These are phyloP conservation scores for Cataglyphis rosenhaueri DNA, from an alignment of 2,888 invertebrate genomes.

Conservation along the genomic window DNA sequence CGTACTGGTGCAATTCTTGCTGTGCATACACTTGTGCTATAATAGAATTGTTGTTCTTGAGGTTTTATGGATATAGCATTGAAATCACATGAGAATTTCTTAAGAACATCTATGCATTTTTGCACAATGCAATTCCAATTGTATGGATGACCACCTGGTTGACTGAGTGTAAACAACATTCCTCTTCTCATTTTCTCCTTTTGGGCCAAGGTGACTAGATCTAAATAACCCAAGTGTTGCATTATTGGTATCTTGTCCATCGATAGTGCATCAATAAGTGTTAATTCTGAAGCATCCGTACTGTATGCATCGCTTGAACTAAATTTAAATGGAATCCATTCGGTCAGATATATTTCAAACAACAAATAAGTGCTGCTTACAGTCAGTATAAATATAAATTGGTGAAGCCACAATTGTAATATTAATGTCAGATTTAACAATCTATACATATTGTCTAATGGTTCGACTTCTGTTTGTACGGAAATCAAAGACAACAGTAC, in stretches of 20 bases:
- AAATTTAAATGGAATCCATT: slow-evolving; percentile 90
- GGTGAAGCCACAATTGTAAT: slow-evolving; percentile 90
- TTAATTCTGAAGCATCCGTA: slow-evolving; percentile 82
- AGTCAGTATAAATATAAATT: slow-evolving; percentile 89
- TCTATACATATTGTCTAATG: slow-evolving; percentile 86
- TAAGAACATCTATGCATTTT: slow-evolving; percentile 88
- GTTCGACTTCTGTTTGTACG: slow-evolving; percentile 87
- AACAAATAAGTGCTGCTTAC: slow-evolving; percentile 90
- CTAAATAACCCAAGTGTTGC: slow-evolving; percentile 92
- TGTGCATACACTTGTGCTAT: background rate
- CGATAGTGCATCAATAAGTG: slow-evolving; percentile 88
- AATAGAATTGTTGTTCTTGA: slow-evolving; percentile 59
- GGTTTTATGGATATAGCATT: slow-evolving; percentile 83
- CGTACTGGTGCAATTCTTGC: background rate
- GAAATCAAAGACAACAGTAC: slow-evolving; percentile 87
- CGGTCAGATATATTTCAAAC: slow-evolving; percentile 90
- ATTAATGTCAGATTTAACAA: slow-evolving; percentile 86
- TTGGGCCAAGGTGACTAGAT: slow-evolving; percentile 89
- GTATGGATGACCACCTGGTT: slow-evolving; percentile 95
- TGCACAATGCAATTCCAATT: slow-evolving; percentile 93
- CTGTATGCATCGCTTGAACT: slow-evolving; percentile 83
- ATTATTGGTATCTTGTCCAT: slow-evolving; percentile 89
- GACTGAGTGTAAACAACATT: slow-evolving; percentile 90
- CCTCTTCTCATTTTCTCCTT: slow-evolving; percentile 88
- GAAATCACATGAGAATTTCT: slow-evolving; percentile 89